Base-by-base conservation (phyloP, 30 jellyfish, hydroid and myxozoan genomes). In the Sanderia malayensis region DNA sequence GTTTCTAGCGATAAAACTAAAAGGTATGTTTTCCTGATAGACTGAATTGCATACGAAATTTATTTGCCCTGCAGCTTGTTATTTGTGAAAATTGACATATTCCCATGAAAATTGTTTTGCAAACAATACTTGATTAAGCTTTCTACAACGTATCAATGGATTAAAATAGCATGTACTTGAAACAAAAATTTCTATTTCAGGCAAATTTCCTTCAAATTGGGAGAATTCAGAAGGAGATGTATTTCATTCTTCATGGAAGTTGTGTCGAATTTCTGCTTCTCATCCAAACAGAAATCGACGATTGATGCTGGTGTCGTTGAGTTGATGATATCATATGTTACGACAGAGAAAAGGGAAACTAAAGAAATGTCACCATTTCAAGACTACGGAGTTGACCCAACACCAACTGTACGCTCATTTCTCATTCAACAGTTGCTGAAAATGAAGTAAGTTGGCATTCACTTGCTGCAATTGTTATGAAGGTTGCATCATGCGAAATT, bases 341-440 rank as follows among this genome's bases (percentile, higher is more conserved):
- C 85, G 9, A 44, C 86, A 29, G 49, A 78, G 24, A 67, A 37
- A 6, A 72, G 52, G 8, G 28, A 71, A 3, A 86, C 96, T 1
- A 86, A 78, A 58, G 77, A 23, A 46, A 22, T 86, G 68, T 67
- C 88, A 9, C 96, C 96, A 11, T 67, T 86, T 46, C 72, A 67
- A n/a, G 88, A 86, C 70, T 71, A 76, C 47, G 92, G 86, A 19
- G 80, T 85, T 20, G 96, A 86, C 46, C 70, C 87, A 19, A 69
- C 96, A 1, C 96, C 96, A 0, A 76, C 81, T 15, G 79, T 86
- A 20, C 83, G 96, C 10, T 86, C 96, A 17, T 86, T 77, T 27
- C 76, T 86, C 10, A 52, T 86, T 3, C 96, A 77, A 44, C 96
- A 77, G 62, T 81, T 86, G 19, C 53, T 86, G 44, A 76, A 85